A percentile compares a stretch with the other conserved stretches of the same genome.
phyloP scores from a whole-genome alignment of 2,113 vertebrate genomes.

The Poeciliopsis prolifica region DNA sequence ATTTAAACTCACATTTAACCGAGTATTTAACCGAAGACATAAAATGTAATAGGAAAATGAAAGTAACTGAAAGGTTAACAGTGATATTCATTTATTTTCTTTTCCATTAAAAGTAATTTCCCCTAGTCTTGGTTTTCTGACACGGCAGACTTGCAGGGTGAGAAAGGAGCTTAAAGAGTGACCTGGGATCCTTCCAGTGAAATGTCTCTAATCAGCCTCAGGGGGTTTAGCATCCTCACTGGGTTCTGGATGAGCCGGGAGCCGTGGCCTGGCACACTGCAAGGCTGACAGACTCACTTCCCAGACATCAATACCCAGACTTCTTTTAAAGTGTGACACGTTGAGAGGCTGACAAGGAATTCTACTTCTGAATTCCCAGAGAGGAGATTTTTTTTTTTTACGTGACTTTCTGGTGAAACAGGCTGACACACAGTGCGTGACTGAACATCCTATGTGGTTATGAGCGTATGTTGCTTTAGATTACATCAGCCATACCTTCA shows the following conservation, averaged over 20 bases:
- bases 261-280: slow-evolving; percentile 53
- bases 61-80: slow-evolving; percentile 44
- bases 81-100: not conserved
- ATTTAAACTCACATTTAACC: slow-evolving; percentile 18
- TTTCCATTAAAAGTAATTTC: slow-evolving; percentile 48
- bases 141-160: slow-evolving; percentile 42
- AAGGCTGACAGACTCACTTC: slow-evolving; percentile 72
- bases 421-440: slow-evolving; percentile 67
- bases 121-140: slow-evolving; percentile 48
- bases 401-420: slow-evolving; percentile 70
- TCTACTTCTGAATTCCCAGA: slow-evolving; percentile 64
- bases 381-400: slow-evolving; percentile 36
- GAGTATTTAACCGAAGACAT: not conserved
- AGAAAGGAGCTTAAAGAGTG: slow-evolving; percentile 66
- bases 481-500: slow-evolving; percentile 72
- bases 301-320: slow-evolving; percentile 73
- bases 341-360: slow-evolving; percentile 72
- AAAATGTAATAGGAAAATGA: slow-evolving; percentile 17
- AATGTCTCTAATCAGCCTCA: slow-evolving; percentile 77
- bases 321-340: slow-evolving; percentile 73
- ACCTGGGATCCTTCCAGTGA: slow-evolving; percentile 72
- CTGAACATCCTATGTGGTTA: slow-evolving; percentile 65
- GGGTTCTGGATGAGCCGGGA: slow-evolving; percentile 66
- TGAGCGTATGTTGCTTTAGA: slow-evolving; percentile 64
- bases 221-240: slow-evolving; percentile 73